Base-by-base conservation (phyloP, 2,888 invertebrate genomes). In the Anarsia innoxiella region DNA sequence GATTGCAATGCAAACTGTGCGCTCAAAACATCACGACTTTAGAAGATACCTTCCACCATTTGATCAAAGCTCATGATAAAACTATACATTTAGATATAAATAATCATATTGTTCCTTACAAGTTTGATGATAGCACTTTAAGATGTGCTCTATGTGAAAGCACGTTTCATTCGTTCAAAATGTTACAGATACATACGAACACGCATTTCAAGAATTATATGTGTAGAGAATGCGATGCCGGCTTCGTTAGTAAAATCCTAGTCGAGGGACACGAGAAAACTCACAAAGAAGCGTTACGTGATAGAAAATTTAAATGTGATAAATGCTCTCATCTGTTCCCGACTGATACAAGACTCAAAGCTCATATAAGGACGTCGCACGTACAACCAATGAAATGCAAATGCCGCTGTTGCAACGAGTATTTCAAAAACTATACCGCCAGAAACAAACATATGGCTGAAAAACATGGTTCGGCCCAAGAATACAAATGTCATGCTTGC, bases 201-300 rank as follows among this genome's bases (percentile, higher is more conserved):
- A 42, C 39, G 0, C 76, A 78, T 39, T 68, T 57, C 23, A 59
- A 55, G 13, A 72, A 71, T 44, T 69, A 50, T 29, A 40, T 64
- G 2, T 78, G 78, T 27, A 66, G 71, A 2, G 66, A 70, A 1
- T 82, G 80, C 31, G 69, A 70, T 29, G 55, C 62, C 0, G 57
- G 57, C 1, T 62, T 33, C 9, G 15, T 33, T 0, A 11, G 6
- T 8, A 1, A 26, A 3, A 11, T 6, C 6, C 3, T 12, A 3
- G 14, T 15, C 10, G 10, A 10, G 5, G 13, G 16, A 5, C 51
- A 49, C 6, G 44, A 44, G 28, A 38, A 37, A 2, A 36, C 37
- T 1, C 59, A 58, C 27, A 45, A 51, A 14, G 41, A 46, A 12
- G 41, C 41, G 12, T 46, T 49, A 12, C 48, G 52, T 16, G 16